Evolutionary conservation across 1,140 invertebrate species (phyloP).

Genomic region (Atta colombica): DNA sequence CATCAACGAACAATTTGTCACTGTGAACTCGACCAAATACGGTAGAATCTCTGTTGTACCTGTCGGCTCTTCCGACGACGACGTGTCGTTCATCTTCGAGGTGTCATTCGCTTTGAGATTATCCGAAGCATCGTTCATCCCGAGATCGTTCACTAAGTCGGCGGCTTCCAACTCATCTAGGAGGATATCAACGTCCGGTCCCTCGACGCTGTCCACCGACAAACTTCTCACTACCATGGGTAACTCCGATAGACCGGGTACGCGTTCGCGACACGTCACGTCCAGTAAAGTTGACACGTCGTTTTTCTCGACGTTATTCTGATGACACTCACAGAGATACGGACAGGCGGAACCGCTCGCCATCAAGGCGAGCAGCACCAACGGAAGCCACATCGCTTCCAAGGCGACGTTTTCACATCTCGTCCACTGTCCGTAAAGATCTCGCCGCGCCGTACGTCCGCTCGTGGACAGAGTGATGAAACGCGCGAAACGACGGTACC

Average conservation of each 20-base stretch:
- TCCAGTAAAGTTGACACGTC: slow-evolving; percentile 31
- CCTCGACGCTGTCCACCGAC: slow-evolving; percentile 64
- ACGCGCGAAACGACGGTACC: slow-evolving; percentile 24
- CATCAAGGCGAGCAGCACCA: slow-evolving; percentile 82
- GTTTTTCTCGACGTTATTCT: slow-evolving; percentile 13
- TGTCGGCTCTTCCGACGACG: background rate
- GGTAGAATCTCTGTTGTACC: slow-evolving; percentile 42
- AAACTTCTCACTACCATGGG: slow-evolving; percentile 66
- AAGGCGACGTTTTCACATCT: slow-evolving; percentile 77
- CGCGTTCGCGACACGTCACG: slow-evolving; percentile 72
- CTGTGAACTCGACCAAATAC: slow-evolving; percentile 73
- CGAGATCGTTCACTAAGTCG: slow-evolving; percentile 44
- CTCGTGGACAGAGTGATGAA: slow-evolving; percentile 13
- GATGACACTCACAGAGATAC: slow-evolving; percentile 79
- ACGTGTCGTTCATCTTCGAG: slow-evolving; percentile 26
- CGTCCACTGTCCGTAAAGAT: slow-evolving; percentile 61
- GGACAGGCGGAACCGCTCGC: slow-evolving; percentile 82
- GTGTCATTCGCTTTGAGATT: slow-evolving; percentile 47
- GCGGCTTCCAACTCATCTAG: slow-evolving; percentile 75
- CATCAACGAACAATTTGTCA: slow-evolving; percentile 80
- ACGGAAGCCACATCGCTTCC: slow-evolving; percentile 82
- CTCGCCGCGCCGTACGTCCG: slow-evolving; percentile 66
- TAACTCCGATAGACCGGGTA: slow-evolving; percentile 66
- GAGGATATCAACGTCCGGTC: slow-evolving; percentile 72
- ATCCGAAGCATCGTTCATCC: slow-evolving; percentile 25